Evolutionary conservation across 2,113 vertebrate genomes (phyloP), one percentile per base, ranked within the genome.

Genomic region (Formicarius rufipectus): DNA sequence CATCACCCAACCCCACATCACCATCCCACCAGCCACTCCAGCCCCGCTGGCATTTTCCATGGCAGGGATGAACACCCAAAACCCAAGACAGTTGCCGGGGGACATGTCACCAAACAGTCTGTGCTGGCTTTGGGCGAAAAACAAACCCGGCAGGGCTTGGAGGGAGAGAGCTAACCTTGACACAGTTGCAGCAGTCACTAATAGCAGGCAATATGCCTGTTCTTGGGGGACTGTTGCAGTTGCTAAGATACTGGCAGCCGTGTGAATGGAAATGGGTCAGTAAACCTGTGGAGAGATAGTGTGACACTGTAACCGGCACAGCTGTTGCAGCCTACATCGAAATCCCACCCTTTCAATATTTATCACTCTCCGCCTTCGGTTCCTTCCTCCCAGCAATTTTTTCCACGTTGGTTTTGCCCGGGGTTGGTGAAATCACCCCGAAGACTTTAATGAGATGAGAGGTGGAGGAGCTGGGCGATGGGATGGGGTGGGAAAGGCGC

Each of bases 211-310:
- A 98, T 99, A 98, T 96, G 98, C 98, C 98, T 99, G 98, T 99
- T 99, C 99, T 99, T 98, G 98, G 98, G 99, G 99, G 99, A 99
- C 98, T 98, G 98, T 98, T 99, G 99, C 98, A 98, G 99, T 99
- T 99, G 99, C 99, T 99, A 99, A 99, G 99, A 99, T 99, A 99
- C 99, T 98, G 96, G 98, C 99, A 99, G 99, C 98, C 98, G 98
- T 98, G 98, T 98, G 98, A 98, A 98, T 98, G 98, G 98, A 99
- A 99, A 98, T 99, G 99, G 99, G 99, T 99, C 99, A 99, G 98
- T 98, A 98, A 98, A 99, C 99, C 99, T 99, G 97, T 98, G 98
- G 99, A 99, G 99, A 99, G 98, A 98, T 98, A 98, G 98, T 98
- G 98, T 99, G 99, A 99, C 99, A 99, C 98, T 98, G 97, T 95